Percentiles rank a stretch among this genome's conserved stretches.
These are phyloP conservation scores for Rhinolophus sinicus DNA, from an alignment of 2,113 vertebrate genomes.

Conservation along the genomic window DNA sequence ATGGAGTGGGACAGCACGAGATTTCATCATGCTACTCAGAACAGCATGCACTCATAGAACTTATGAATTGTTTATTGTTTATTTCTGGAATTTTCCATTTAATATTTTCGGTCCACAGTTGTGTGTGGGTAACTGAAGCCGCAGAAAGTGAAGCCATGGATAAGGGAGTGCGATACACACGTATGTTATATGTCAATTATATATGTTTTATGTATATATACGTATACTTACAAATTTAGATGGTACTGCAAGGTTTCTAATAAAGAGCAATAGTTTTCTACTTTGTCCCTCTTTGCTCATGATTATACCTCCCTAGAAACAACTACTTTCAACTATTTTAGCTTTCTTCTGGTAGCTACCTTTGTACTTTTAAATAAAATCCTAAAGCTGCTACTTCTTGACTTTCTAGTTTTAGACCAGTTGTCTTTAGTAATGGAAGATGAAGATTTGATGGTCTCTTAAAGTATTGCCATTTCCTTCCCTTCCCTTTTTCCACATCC, in stretches of 20 bases:
- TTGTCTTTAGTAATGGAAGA: background rate
- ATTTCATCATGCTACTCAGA: background rate
- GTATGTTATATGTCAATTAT: background rate
- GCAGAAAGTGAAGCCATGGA: background rate
- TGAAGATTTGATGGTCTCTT: background rate
- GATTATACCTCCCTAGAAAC: background rate
- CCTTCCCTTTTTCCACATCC: background rate
- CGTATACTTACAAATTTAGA: background rate
- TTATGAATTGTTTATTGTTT: background rate
- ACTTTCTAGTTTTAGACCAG: background rate
- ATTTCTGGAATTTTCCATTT: background rate
- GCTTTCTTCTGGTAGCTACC: conserved; percentile 1
- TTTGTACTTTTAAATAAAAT: background rate
- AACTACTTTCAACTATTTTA: background rate
- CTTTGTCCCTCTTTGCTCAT: background rate
- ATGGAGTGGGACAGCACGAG: background rate
- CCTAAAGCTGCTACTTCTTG: background rate
- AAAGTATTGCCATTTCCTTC: background rate
- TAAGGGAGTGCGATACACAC: background rate
- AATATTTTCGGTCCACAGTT: background rate
- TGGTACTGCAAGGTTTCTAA: background rate
- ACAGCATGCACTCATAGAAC: background rate
- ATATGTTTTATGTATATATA: background rate
- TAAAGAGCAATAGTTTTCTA: background rate
- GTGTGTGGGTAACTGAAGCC: background rate